Percentiles rank a stretch among this genome's conserved stretches.
Evolutionary conservation across 2,113 vertebrate species (phyloP).

Genomic region (Proterorhinus semilunaris): DNA sequence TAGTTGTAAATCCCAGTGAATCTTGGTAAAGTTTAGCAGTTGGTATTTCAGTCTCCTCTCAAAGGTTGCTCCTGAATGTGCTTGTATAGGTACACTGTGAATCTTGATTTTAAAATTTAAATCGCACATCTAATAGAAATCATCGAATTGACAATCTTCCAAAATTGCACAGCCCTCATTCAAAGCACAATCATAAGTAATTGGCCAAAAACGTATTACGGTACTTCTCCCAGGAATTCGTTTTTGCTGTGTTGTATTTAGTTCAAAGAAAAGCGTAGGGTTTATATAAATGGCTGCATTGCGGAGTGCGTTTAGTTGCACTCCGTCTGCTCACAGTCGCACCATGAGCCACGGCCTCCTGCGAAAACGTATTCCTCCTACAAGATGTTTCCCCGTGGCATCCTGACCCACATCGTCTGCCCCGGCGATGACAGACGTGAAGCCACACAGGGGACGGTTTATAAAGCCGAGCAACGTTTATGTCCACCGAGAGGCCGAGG

Average conservation of each 20-base stretch:
- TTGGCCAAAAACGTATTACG: background rate
- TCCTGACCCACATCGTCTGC: constrained; percentile 37
- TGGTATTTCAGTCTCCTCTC: no score
- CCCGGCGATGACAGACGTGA: constrained; percentile 10
- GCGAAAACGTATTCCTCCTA: background rate
- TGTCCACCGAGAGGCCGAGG: constrained; percentile 35
- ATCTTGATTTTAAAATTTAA: no score
- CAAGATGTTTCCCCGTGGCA: constrained; percentile 8
- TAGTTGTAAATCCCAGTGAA: no score
- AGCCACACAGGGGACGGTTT: constrained; percentile 1
- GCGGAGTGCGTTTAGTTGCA: background rate
- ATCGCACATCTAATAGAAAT: no score
- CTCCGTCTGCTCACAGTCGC: background rate
- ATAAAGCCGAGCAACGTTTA: constrained; percentile 19
- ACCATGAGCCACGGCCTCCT: background rate
- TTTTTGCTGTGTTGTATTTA: background rate
- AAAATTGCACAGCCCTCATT: no score
- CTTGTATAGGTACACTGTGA: no score
- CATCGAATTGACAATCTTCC: no score
- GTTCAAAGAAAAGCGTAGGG: background rate
- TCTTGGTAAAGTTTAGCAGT: no score
- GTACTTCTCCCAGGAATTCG: background rate
- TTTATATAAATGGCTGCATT: background rate
- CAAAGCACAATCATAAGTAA: background rate
- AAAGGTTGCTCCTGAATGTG: no score